Conservation (phyloP, 1,140 invertebrate species). For the Meloidogyne floridensis region DNA sequence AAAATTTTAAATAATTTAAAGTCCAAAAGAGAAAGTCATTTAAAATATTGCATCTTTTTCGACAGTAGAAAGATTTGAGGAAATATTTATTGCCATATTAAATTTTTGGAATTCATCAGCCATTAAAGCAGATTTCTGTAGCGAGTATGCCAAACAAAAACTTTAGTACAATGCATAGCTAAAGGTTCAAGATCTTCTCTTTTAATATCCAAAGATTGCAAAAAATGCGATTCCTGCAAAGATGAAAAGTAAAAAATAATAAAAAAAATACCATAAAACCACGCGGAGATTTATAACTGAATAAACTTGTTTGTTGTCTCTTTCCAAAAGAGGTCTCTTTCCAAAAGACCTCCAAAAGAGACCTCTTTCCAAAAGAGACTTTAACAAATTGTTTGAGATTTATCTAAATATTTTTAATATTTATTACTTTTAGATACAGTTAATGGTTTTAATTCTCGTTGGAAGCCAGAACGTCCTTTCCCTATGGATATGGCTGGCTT, state of each 20-base stretch:
- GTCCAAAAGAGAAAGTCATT: too few relatives aligned
- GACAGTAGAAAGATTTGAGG: not conserved
- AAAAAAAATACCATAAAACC: conserved; percentile 38
- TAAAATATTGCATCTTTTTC: too few relatives aligned
- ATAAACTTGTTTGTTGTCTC: conserved; percentile 37
- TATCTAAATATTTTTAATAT: too few relatives aligned
- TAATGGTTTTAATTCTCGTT: conserved; percentile 55
- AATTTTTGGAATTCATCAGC: conserved; percentile 30
- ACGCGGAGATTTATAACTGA: conserved; percentile 49
- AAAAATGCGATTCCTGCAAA: conserved; percentile 61
- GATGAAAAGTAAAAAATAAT: conserved; percentile 16
- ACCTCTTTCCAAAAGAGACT: too few relatives aligned
- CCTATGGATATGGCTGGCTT: conserved; percentile 66
- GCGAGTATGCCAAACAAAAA: conserved; percentile 58
- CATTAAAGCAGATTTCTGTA: conserved; percentile 8
- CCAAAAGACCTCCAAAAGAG: too few relatives aligned
- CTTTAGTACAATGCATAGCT: conserved; percentile 59
- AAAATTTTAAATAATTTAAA: not conserved
- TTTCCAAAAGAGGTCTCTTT: too few relatives aligned
- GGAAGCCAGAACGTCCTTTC: conserved; percentile 62
- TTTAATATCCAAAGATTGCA: conserved; percentile 42
- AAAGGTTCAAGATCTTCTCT: conserved; percentile 56
- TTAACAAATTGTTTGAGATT: too few relatives aligned
- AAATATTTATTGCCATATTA: not conserved
- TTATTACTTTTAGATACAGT: conserved; percentile 26